Percentiles rank a stretch among this genome's conserved stretches.
Evolutionary conservation across 1,140 invertebrate genomes (phyloP).

Genomic region (Rhagoletis zephyria): DNA sequence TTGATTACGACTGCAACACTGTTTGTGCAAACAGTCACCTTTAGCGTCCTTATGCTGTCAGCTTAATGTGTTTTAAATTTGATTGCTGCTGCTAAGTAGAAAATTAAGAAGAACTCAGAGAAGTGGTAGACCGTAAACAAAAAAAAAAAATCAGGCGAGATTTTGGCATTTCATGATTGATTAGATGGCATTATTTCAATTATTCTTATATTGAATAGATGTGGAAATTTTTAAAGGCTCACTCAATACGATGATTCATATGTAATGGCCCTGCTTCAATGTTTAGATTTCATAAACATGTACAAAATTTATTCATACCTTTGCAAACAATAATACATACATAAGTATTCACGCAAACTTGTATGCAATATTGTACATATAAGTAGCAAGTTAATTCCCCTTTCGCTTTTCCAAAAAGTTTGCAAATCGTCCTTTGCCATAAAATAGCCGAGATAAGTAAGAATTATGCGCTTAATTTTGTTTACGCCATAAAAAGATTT

Average conservation of each 20-base stretch:
- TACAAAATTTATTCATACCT: too few relatives aligned
- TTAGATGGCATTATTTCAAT: background rate
- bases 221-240: background rate
- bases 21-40: background rate
- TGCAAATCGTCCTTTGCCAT: too few relatives aligned
- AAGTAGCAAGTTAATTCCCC: too few relatives aligned
- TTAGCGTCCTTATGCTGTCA: background rate
- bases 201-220: background rate
- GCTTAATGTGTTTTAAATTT: background rate
- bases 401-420: too few relatives aligned
- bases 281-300: too few relatives aligned
- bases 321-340: too few relatives aligned
- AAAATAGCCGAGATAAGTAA: background rate
- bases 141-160: background rate
- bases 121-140: too few relatives aligned
- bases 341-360: too few relatives aligned
- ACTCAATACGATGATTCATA: background rate
- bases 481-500: background rate
- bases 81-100: background rate
- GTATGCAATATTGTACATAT: too few relatives aligned
- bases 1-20: background rate
- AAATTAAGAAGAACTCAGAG: too few relatives aligned
- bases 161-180: background rate
- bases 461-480: background rate
- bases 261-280: too few relatives aligned